Conservation (phyloP, 2,888 invertebrate species). For the Heliconius ethilla region DNA sequence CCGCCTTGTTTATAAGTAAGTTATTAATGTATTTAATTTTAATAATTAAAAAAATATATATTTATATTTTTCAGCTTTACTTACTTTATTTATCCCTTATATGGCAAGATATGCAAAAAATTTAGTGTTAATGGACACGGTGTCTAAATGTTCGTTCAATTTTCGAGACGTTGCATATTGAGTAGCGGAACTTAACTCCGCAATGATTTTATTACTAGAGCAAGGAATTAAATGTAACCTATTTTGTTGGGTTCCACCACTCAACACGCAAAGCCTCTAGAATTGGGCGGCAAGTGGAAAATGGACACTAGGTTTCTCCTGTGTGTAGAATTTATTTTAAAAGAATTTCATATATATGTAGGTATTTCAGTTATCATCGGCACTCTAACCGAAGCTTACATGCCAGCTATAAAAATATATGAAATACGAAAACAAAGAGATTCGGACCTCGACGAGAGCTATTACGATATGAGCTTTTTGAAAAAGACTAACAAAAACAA, state of each 20-base stretch:
- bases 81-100: neutral
- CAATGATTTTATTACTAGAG: neutral
- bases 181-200: neutral
- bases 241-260: too few relatives aligned
- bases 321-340: too few relatives aligned
- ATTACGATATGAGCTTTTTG: slow-evolving; percentile 26
- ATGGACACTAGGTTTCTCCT: too few relatives aligned
- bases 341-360: too few relatives aligned
- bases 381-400: slow-evolving; percentile 22
- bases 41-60: too few relatives aligned
- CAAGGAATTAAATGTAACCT: neutral
- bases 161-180: neutral
- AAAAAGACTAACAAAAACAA: slow-evolving; percentile 7
- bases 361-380: slow-evolving; percentile 20
- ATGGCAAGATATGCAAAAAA: neutral
- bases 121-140: neutral
- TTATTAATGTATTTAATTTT: neutral
- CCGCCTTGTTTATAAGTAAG: slow-evolving; percentile 31
- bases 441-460: slow-evolving; percentile 13
- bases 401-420: slow-evolving; percentile 34
- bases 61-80: neutral
- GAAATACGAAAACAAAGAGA: slow-evolving; percentile 38
- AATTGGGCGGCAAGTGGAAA: too few relatives aligned
- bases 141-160: neutral
- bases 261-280: too few relatives aligned